These are phyloP conservation scores for Hirtodrosophila trivittata DNA, from an alignment of 2,888 invertebrate genomes.

Conservation along the genomic window DNA sequence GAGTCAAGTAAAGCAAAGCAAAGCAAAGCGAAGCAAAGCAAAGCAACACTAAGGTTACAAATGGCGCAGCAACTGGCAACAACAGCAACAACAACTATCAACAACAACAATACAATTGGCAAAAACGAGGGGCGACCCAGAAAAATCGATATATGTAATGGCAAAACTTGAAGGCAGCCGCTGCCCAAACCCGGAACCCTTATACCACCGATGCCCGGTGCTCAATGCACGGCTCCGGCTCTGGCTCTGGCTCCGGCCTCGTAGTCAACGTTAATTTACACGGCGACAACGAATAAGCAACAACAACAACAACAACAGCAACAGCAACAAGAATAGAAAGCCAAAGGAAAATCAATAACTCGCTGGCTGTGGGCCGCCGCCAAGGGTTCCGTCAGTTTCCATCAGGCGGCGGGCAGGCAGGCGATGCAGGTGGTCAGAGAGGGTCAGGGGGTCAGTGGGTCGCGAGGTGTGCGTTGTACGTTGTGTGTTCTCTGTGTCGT, in stretches of 20 bases:
- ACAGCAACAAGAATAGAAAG: constrained; percentile 10
- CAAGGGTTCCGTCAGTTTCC: constrained; percentile 42
- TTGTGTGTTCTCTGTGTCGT: constrained; percentile 16
- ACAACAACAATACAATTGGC: constrained; percentile 41
- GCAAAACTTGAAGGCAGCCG: constrained; percentile 59
- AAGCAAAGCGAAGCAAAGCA: too few relatives aligned
- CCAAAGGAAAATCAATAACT: constrained; percentile 49
- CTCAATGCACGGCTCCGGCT: constrained; percentile 10
- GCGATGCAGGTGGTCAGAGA: constrained; percentile 19
- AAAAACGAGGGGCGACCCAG: constrained; percentile 24
- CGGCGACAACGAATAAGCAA: constrained; percentile 45
- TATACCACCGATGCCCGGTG: constrained; percentile 1
- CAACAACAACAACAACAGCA: constrained; percentile 13
- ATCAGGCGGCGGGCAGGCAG: constrained; percentile 12
- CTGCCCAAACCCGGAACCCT: constrained; percentile 13
- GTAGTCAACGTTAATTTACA: constrained; percentile 69
- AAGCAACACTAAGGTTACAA: constrained; percentile 50
- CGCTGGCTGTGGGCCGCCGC: constrained; percentile 35
- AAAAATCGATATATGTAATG: constrained; percentile 72
- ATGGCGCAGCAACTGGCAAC: constrained; percentile 28
- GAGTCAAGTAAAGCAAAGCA: too few relatives aligned
- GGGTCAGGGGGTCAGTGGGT: constrained; percentile 30
- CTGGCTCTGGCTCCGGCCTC: constrained; percentile 20
- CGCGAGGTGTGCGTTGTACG: too few relatives aligned
- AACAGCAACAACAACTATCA: constrained; percentile 15